A percentile compares a stretch with the other conserved stretches of the same genome.
Conservation (phyloP, 2,888 invertebrate genomes). For the Ichneumon xanthorius region DNA sequence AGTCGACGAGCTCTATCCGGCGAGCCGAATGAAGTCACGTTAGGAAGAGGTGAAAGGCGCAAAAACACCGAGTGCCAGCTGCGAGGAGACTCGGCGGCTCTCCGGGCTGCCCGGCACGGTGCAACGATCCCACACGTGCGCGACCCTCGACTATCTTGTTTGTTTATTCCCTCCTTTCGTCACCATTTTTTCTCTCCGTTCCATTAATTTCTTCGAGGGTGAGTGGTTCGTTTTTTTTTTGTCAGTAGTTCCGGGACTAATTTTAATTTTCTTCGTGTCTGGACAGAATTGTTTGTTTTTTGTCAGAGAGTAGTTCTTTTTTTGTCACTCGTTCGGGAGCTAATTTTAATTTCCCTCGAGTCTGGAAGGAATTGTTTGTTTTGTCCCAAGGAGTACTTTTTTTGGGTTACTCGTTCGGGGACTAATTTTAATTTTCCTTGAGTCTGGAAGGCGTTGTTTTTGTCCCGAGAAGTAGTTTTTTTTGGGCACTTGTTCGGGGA, state of each 20-base stretch:
- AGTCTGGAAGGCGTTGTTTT: no score
- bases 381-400: no score
- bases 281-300: no score
- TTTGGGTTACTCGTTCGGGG: no score
- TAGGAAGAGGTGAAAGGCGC: slow-evolving; percentile 54
- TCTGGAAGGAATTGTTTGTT: no score
- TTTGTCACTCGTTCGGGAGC: no score
- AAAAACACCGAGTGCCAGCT: slow-evolving; percentile 4
- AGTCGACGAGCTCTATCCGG: slow-evolving; percentile 26
- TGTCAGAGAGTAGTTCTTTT: no score
- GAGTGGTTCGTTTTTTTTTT: background rate
- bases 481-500: no score
- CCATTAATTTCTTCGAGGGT: background rate
- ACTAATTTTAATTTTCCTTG: no score
- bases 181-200: background rate
- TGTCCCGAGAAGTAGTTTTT: no score
- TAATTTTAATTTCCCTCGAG: no score
- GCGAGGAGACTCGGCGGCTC: background rate
- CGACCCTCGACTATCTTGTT: background rate
- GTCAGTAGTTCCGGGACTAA: background rate
- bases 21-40: slow-evolving; percentile 25
- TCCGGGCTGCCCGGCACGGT: slow-evolving; percentile 4
- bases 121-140: background rate
- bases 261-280: no score
- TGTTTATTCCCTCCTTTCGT: background rate